Conservation (phyloP, 2,113 vertebrate species). For the Chionis minor region DNA sequence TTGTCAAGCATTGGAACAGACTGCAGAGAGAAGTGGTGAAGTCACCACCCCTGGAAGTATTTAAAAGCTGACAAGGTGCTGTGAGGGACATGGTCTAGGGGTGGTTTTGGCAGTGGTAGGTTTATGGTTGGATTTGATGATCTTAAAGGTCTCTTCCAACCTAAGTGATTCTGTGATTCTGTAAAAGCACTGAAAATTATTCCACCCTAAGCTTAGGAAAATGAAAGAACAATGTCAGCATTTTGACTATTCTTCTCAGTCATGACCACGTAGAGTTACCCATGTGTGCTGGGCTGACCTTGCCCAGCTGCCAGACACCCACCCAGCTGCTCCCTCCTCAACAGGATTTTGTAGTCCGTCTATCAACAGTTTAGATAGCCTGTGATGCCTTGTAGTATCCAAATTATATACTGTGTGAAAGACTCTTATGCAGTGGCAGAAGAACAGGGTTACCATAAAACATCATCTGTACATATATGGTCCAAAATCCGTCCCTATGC, state of each 20-base stretch:
- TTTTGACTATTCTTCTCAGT: neutral
- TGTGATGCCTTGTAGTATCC: neutral
- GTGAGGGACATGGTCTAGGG: too few species aligned
- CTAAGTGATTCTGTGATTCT: too few species aligned
- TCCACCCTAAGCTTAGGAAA: neutral
- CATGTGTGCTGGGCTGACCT: neutral
- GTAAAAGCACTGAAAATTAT: neutral
- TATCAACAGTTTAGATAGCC: neutral
- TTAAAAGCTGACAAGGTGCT: too few species aligned
- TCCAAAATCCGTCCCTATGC: neutral
- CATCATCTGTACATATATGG: accelerated
- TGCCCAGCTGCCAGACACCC: neutral
- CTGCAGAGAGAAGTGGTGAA: too few species aligned
- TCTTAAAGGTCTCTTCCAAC: too few species aligned
- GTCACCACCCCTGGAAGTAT: too few species aligned
- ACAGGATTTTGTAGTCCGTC: neutral
- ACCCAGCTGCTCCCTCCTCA: neutral
- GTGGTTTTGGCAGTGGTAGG: too few species aligned
- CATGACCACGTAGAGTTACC: neutral
- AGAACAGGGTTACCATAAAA: neutral
- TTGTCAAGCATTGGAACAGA: too few species aligned
- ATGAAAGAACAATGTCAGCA: neutral
- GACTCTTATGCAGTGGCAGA: neutral
- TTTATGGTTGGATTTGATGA: too few species aligned
- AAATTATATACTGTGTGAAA: neutral